These are phyloP conservation scores for Cacatua alba DNA, from an alignment of 2,113 vertebrate genomes.

Conservation along the genomic window DNA sequence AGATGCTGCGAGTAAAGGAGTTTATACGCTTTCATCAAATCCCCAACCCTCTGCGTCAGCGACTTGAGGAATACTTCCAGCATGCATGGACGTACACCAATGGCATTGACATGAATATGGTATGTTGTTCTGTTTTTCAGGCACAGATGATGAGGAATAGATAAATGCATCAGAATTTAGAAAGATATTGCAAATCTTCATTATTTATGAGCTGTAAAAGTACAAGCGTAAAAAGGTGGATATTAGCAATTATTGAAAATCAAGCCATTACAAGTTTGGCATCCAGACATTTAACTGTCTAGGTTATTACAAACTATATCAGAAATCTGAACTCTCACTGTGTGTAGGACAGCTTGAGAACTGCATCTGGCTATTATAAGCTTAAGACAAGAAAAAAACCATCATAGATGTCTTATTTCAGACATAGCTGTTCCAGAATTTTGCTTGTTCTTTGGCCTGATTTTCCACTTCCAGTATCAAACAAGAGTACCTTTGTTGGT, in stretches of 20 bases:
- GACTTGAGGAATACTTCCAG: constrained; percentile 98
- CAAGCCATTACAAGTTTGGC: neutral
- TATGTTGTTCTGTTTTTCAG: constrained; percentile 77
- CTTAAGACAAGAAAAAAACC: neutral
- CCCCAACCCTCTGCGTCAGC: constrained; percentile 93
- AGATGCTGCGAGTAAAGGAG: constrained; percentile 98
- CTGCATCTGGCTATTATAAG: neutral
- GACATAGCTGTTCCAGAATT: neutral
- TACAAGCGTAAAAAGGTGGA: neutral
- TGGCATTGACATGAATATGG: constrained; percentile 99
- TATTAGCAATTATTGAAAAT: neutral
- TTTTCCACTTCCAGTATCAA: neutral
- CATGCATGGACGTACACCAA: constrained; percentile 99
- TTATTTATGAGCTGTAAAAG: neutral
- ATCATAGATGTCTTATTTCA: neutral
- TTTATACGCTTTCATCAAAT: constrained; percentile 99
- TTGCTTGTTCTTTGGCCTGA: neutral
- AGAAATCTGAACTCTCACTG: neutral
- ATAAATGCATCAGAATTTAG: neutral
- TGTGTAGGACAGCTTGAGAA: neutral
- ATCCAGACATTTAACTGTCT: neutral
- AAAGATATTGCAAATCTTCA: neutral
- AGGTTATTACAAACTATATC: neutral
- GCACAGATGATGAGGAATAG: neutral
- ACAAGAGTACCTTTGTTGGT: neutral